Conservation (phyloP, 2,797 vertebrate genomes). For the Strix occidentalis region DNA sequence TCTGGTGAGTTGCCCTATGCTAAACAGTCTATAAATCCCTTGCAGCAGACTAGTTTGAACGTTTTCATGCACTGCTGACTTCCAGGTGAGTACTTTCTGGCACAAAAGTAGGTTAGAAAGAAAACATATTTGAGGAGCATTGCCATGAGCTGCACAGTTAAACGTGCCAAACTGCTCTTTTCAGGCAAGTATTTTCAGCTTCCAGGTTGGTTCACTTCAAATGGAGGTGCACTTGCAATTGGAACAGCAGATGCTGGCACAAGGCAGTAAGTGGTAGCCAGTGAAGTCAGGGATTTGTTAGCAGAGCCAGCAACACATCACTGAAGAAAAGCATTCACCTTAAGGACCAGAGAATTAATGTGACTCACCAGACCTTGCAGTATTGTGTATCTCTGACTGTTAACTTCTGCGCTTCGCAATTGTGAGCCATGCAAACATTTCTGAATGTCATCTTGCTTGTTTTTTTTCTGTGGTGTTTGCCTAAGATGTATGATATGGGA, state of each 20-base stretch:
- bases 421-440: not conserved
- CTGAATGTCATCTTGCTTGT: not conserved
- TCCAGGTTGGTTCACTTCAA: not conserved
- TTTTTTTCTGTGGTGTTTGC: not conserved
- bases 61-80: not conserved
- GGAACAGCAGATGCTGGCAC: not conserved
- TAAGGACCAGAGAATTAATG: not conserved
- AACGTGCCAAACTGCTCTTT: not conserved
- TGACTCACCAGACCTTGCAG: not conserved
- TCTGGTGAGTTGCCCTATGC: not conserved
- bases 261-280: not conserved
- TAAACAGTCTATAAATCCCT: not conserved
- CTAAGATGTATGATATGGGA: not conserved
- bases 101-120: not conserved
- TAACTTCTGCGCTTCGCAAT: not conserved
- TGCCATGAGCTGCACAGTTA: not conserved
- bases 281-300: not conserved
- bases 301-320: not conserved
- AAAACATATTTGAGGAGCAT: not conserved
- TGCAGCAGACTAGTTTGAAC: not conserved
- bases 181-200: not conserved
- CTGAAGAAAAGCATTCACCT: not conserved
- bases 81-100: constrained; percentile 1
- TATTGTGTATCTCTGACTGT: not conserved
- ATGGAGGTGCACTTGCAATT: not conserved